These are phyloP conservation scores for Macroteleia sp. DNA, from an alignment of 2,888 invertebrate species.

Conservation along the genomic window DNA sequence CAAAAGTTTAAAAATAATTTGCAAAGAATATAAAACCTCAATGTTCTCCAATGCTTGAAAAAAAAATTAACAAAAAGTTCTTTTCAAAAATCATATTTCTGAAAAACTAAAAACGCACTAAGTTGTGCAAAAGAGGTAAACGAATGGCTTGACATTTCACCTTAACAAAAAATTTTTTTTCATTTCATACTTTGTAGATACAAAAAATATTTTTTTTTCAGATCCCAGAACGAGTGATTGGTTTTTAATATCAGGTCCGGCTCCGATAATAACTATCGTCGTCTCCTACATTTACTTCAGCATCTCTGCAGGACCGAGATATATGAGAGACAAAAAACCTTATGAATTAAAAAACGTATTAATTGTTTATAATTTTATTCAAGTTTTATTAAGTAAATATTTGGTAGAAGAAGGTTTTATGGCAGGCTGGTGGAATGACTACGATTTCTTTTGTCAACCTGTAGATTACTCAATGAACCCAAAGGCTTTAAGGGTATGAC, in stretches of 20 bases:
- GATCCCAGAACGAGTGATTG: slow-evolving; percentile 89
- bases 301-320: slow-evolving; percentile 90
- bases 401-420: slow-evolving; percentile 87
- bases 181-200: too few species aligned
- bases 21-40: too few species aligned
- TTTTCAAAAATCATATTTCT: too few species aligned
- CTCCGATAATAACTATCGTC: slow-evolving; percentile 88
- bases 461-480: slow-evolving; percentile 87
- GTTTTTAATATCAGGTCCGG: slow-evolving; percentile 89
- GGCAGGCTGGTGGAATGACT: slow-evolving; percentile 85
- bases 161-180: too few species aligned
- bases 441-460: slow-evolving; percentile 90
- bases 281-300: slow-evolving; percentile 89
- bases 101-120: too few species aligned
- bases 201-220: slow-evolving; percentile 83
- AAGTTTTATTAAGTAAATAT: slow-evolving; percentile 92
- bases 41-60: too few species aligned
- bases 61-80: too few species aligned
- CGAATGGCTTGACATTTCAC: too few species aligned
- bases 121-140: too few species aligned
- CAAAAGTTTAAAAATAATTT: too few species aligned
- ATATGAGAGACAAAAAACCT: slow-evolving; percentile 94
- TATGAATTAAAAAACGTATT: slow-evolving; percentile 91
- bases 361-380: slow-evolving; percentile 93
- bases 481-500: slow-evolving; percentile 87